Conservation (phyloP, 2,113 vertebrate species). For the Anser cygnoides region DNA sequence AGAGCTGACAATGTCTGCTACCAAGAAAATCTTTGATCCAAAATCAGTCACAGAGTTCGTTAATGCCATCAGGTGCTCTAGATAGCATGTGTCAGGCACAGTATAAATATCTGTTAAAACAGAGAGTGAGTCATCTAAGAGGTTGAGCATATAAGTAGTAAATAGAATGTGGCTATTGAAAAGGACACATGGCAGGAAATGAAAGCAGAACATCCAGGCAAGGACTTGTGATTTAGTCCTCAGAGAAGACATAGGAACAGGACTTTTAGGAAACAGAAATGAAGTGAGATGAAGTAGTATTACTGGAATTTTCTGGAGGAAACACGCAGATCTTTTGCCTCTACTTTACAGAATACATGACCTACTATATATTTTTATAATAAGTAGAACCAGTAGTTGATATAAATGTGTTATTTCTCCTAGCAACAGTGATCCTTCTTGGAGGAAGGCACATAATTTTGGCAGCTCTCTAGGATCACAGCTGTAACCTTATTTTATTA, state of each 20-base stretch:
- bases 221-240: not conserved
- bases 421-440: not conserved
- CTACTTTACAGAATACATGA: not conserved
- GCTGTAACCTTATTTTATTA: not conserved
- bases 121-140: not conserved
- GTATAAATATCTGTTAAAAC: not conserved
- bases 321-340: not conserved
- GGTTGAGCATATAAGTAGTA: not conserved
- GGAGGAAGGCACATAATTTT: not conserved
- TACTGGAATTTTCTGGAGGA: not conserved
- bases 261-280: not conserved
- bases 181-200: not conserved
- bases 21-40: constrained; percentile 7
- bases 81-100: not conserved
- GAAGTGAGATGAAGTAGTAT: not conserved
- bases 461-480: not conserved
- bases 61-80: not conserved
- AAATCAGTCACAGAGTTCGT: not conserved
- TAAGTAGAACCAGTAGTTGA: not conserved
- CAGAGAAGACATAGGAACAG: not conserved
- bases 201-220: not conserved
- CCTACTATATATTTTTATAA: not conserved
- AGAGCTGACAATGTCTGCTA: not conserved
- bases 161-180: not conserved
- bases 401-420: not conserved